Percentiles rank a stretch among this genome's conserved stretches.
phyloP scores from a whole-genome alignment of 1,140 invertebrate genomes.

The Drosophila subpulchrella region DNA sequence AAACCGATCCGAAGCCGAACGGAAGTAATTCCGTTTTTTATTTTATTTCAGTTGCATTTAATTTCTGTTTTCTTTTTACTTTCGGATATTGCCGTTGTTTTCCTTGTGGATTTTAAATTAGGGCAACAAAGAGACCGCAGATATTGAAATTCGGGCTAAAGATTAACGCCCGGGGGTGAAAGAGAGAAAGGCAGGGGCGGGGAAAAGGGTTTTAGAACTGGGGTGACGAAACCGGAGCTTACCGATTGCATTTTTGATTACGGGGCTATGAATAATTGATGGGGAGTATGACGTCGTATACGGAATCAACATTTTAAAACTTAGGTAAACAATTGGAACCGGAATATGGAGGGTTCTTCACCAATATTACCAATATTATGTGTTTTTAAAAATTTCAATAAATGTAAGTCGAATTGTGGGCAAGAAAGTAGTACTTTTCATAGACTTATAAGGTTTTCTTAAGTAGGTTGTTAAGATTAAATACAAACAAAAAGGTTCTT shows the following conservation, averaged over 20 bases:
- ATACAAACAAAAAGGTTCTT: too few species aligned
- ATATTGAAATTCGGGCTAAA: constrained; percentile 53
- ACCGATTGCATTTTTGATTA: constrained; percentile 54
- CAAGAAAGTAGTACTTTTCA: too few species aligned
- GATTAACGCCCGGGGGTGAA: constrained; percentile 48
- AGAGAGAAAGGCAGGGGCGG: too few species aligned
- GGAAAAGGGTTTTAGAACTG: constrained; percentile 42
- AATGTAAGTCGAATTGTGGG: too few species aligned
- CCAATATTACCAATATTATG: too few species aligned
- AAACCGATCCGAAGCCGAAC: constrained; percentile 26
- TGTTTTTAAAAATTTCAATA: too few species aligned
- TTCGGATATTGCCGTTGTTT: constrained; percentile 19
- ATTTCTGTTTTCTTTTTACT: constrained; percentile 21
- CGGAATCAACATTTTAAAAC: neutral
- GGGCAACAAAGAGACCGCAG: constrained; percentile 67
- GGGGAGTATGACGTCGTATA: neutral
- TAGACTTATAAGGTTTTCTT: too few species aligned
- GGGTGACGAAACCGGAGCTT: constrained; percentile 55
- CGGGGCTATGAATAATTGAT: constrained; percentile 30
- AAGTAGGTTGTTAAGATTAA: too few species aligned
- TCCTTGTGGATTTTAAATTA: constrained; percentile 70
- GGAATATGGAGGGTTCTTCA: neutral
- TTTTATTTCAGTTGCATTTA: constrained; percentile 47
- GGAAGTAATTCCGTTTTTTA: constrained; percentile 70
- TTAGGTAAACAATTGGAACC: neutral